Conservation (phyloP, 1,140 invertebrate species). For the Pantala flavescens region DNA sequence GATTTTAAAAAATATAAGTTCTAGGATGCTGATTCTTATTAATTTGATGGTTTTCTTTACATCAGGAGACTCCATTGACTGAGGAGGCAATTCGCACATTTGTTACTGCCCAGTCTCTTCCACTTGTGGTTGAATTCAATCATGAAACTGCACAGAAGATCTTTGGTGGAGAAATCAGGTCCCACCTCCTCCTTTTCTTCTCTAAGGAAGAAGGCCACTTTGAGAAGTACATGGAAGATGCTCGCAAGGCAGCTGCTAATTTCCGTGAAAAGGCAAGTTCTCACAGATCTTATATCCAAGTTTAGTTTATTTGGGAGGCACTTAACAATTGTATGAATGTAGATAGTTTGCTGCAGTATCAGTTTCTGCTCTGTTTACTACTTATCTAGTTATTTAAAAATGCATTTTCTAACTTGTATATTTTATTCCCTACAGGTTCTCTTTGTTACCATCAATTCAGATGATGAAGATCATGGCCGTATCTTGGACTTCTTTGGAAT, state of each 20-base stretch:
- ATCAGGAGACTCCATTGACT: constrained; percentile 24
- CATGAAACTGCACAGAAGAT: constrained; percentile 95
- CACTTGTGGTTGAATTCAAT: constrained; percentile 94
- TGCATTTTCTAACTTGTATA: not conserved
- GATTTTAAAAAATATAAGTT: too few species aligned
- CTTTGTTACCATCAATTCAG: constrained; percentile 91
- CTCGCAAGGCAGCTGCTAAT: constrained; percentile 61
- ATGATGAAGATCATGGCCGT: constrained; percentile 90
- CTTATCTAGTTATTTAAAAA: too few species aligned
- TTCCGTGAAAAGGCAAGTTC: not conserved
- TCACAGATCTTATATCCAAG: too few species aligned
- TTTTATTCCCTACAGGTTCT: constrained; percentile 47
- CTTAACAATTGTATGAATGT: too few species aligned
- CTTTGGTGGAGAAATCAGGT: constrained; percentile 95
- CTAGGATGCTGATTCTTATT: too few species aligned
- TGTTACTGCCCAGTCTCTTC: constrained; percentile 73
- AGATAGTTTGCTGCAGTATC: too few species aligned
- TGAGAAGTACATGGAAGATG: constrained; percentile 62
- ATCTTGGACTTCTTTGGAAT: constrained; percentile 99
- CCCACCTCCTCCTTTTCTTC: constrained; percentile 88
- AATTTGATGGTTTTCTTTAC: too few species aligned
- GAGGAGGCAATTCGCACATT: constrained; percentile 70
- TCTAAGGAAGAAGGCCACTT: constrained; percentile 79
- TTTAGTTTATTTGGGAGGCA: too few species aligned
- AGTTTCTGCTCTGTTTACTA: too few species aligned